These are phyloP conservation scores for Abscondita cerata DNA, from an alignment of 2,888 invertebrate genomes.

Conservation along the genomic window DNA sequence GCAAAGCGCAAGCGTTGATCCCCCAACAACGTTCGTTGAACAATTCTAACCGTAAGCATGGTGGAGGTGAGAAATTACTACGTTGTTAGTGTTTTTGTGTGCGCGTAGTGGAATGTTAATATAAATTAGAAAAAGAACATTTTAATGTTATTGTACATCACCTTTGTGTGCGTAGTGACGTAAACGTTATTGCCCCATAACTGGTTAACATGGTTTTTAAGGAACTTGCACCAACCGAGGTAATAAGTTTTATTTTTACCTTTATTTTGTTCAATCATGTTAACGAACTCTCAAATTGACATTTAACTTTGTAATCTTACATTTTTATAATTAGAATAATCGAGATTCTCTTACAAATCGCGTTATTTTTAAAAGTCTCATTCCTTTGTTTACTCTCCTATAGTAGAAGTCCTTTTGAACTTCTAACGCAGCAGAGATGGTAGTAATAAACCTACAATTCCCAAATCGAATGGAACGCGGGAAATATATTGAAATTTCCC, in stretches of 20 bases:
- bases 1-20: constrained; percentile 23
- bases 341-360: no score
- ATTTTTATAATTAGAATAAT: constrained; percentile 1
- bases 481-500: no score
- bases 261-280: not conserved
- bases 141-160: constrained; percentile 4
- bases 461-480: no score
- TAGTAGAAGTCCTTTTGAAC: no score
- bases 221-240: not conserved
- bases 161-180: constrained; percentile 5
- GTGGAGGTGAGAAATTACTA: constrained; percentile 29
- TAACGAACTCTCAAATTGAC: not conserved
- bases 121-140: not conserved
- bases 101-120: constrained; percentile 11
- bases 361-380: no score
- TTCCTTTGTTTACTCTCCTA: no score
- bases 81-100: constrained; percentile 35
- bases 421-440: no score
- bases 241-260: not conserved
- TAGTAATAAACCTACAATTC: no score
- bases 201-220: constrained; percentile 6
- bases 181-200: no score
- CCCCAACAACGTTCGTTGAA: constrained; percentile 26
- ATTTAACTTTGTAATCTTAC: not conserved
- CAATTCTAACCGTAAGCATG: constrained; percentile 27